Evolutionary conservation across 2,113 vertebrate species (phyloP).

Genomic region (Myodes glareolus): DNA sequence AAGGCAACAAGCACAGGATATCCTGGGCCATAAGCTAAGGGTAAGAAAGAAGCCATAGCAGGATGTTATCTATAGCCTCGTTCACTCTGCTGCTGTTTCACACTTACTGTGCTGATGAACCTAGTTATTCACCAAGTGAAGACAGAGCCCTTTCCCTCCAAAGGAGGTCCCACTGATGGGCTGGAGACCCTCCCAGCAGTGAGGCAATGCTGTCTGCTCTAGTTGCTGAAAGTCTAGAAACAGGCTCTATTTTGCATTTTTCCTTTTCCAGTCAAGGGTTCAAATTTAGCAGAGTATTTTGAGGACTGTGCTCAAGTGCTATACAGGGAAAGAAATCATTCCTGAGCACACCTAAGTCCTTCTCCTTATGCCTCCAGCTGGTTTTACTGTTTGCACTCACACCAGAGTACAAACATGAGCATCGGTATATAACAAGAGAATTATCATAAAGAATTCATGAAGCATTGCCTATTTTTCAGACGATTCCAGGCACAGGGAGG

Average conservation of each 20-base stretch:
- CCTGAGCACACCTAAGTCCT: slow-evolving; percentile 28
- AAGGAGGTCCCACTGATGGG: background rate
- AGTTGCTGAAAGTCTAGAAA: slow-evolving; percentile 17
- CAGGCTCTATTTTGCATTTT: background rate
- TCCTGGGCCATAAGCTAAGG: background rate
- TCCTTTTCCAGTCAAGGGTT: slow-evolving; percentile 29
- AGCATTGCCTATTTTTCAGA: slow-evolving; percentile 62
- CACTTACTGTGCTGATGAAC: slow-evolving; percentile 18
- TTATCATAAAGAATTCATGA: slow-evolving; percentile 56
- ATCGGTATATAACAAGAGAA: slow-evolving; percentile 44
- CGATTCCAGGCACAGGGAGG: background rate
- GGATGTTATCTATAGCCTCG: background rate
- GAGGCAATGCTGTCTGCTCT: background rate
- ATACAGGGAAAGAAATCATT: slow-evolving; percentile 31
- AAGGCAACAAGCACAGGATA: slow-evolving; percentile 2
- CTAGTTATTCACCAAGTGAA: slow-evolving; percentile 20
- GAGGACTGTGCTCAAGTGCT: slow-evolving; percentile 38
- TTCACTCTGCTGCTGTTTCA: background rate
- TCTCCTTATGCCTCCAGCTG: slow-evolving; percentile 12
- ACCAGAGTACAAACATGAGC: slow-evolving; percentile 60
- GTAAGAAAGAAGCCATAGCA: background rate
- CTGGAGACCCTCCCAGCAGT: background rate
- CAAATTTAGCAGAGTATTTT: slow-evolving; percentile 55
- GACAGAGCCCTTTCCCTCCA: background rate
- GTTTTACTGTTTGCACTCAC: slow-evolving; percentile 59